A percentile compares a stretch with the other conserved stretches of the same genome.
Conservation (phyloP, 2,797 vertebrate species). For the Sebastes steindachneri region DNA sequence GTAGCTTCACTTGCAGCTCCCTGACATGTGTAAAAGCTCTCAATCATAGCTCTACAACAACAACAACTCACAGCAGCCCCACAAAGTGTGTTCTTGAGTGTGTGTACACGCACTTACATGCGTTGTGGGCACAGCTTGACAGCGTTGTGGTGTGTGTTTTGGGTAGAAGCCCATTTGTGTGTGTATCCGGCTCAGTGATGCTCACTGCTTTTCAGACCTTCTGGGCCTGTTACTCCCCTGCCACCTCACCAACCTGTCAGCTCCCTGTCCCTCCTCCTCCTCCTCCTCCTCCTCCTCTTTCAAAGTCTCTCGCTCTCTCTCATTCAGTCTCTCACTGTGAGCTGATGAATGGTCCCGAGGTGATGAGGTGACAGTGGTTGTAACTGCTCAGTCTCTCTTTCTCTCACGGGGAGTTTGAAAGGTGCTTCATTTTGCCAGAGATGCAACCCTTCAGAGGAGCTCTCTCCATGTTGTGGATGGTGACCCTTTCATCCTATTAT, state of each 20-base stretch:
- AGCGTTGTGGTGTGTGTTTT: constrained; percentile 31
- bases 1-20: neutral
- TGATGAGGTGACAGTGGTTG: constrained; percentile 62
- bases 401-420: constrained; percentile 39
- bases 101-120: neutral
- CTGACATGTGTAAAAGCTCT: neutral
- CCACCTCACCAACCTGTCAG: constrained; percentile 38
- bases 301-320: constrained; percentile 1
- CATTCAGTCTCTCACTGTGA: constrained; percentile 13
- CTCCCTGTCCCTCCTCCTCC: neutral
- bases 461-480: neutral
- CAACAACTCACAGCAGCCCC: neutral
- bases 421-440: constrained; percentile 45
- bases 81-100: neutral
- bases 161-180: constrained; percentile 25
- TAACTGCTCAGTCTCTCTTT: constrained; percentile 53
- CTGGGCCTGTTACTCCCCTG: constrained; percentile 41
- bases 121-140: constrained; percentile 27
- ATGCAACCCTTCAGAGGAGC: constrained; percentile 2
- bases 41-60: neutral
- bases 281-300: neutral
- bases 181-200: constrained; percentile 33
- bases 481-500: neutral
- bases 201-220: constrained; percentile 49
- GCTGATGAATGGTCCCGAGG: constrained; percentile 60